A percentile compares a stretch with the other conserved stretches of the same genome.
phyloP scores from a whole-genome alignment of 2,888 invertebrate species.

The Pristionchus japonicus region DNA sequence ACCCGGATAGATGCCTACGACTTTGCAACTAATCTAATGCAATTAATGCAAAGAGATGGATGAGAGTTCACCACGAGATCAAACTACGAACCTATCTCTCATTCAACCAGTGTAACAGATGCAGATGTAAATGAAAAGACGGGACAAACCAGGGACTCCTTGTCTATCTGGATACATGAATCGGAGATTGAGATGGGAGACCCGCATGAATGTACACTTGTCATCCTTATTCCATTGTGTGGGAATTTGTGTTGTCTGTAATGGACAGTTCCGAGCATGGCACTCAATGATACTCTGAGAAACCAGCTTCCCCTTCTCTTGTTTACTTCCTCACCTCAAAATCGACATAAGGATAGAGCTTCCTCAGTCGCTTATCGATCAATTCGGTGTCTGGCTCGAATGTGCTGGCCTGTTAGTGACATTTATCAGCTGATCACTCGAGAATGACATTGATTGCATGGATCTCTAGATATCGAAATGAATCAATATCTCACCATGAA shows the following conservation, averaged over 20 bases:
- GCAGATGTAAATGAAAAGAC: too few relatives aligned
- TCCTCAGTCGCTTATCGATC: conserved; percentile 1
- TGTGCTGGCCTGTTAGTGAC: neutral
- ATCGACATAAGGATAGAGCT: conserved; percentile 38
- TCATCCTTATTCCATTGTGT: conserved; percentile 36
- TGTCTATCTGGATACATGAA: conserved; percentile 32
- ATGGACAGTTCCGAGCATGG: too few relatives aligned
- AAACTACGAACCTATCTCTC: too few relatives aligned
- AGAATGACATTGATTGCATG: neutral
- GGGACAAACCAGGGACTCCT: neutral
- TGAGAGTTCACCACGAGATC: too few relatives aligned
- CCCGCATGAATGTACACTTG: neutral
- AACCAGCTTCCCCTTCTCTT: too few relatives aligned
- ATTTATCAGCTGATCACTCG: neutral
- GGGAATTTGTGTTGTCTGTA: conserved; percentile 34
- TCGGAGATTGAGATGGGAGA: conserved; percentile 41
- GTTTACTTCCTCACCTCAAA: too few relatives aligned
- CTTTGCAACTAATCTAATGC: neutral
- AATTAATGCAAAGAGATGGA: too few relatives aligned
- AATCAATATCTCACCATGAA: neutral
- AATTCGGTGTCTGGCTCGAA: conserved; percentile 18
- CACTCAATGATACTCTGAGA: too few relatives aligned
- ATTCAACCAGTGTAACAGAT: too few relatives aligned
- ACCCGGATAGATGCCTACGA: too few relatives aligned
- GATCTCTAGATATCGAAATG: neutral